Percentiles rank a stretch among this genome's conserved stretches.
Evolutionary conservation across 2,113 vertebrate genomes (phyloP).

Genomic region (Protobothrops mucrosquamatus): DNA sequence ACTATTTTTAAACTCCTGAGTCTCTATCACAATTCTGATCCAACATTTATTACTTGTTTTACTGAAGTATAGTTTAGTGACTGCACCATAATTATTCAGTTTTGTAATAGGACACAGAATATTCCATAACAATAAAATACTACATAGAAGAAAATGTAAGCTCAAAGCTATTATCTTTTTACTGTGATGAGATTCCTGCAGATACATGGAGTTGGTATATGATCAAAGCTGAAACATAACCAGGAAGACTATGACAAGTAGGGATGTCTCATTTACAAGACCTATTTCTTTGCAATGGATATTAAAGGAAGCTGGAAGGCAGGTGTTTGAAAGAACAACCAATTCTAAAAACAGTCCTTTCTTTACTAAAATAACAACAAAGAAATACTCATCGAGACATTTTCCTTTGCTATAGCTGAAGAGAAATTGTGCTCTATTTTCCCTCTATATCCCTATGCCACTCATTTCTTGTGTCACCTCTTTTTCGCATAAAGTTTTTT

Average conservation of each 20-base stretch:
- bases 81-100: background rate
- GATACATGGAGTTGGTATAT: background rate
- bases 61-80: background rate
- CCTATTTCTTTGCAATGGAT: background rate
- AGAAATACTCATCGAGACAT: background rate
- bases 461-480: background rate
- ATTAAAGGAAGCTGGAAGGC: background rate
- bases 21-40: background rate
- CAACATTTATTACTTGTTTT: background rate
- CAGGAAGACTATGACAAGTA: too few relatives aligned
- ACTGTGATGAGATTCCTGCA: background rate
- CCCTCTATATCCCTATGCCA: background rate
- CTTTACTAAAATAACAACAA: background rate
- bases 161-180: background rate
- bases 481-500: background rate
- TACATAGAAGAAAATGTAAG: background rate
- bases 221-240: background rate
- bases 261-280: background rate
- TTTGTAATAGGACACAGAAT: background rate
- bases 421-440: background rate
- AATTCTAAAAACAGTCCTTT: background rate
- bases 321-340: background rate
- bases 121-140: background rate
- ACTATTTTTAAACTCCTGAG: background rate
- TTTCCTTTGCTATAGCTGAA: background rate